These are phyloP conservation scores for Ptilodon capucinus DNA, from an alignment of 2,888 invertebrate species.

Conservation along the genomic window DNA sequence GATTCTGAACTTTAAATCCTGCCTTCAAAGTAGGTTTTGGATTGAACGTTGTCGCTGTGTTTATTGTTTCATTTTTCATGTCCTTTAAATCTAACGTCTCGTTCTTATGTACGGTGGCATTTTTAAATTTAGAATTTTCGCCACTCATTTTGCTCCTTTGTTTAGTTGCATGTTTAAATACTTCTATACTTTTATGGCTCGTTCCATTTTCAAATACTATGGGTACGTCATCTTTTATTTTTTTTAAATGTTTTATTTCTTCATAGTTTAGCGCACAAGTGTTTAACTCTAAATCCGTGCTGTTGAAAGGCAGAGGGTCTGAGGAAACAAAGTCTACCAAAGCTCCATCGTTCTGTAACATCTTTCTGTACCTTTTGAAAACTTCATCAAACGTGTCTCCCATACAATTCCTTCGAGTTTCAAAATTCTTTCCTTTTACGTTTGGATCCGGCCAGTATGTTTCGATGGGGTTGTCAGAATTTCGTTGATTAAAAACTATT, in stretches of 20 bases:
- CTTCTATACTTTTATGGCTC: no score
- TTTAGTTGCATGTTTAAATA: not conserved
- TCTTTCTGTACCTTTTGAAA: constrained; percentile 42
- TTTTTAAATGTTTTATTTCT: not conserved
- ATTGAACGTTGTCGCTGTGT: constrained; percentile 21
- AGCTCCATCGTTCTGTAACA: constrained; percentile 48
- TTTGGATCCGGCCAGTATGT: constrained; percentile 56
- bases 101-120: not conserved
- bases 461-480: constrained; percentile 31
- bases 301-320: constrained; percentile 39
- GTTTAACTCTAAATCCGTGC: constrained; percentile 31
- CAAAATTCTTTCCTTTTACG: constrained; percentile 40
- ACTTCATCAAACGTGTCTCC: constrained; percentile 48
- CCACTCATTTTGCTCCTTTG: not conserved
- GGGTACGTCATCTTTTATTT: not conserved
- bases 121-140: not conserved
- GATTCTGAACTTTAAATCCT: constrained; percentile 14
- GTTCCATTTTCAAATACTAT: not conserved
- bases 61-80: constrained; percentile 3
- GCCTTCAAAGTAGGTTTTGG: constrained; percentile 4
- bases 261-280: constrained; percentile 31
- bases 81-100: not conserved
- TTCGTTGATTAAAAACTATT: not conserved
- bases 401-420: constrained; percentile 34
- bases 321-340: constrained; percentile 53